Conservation (phyloP, 1,140 invertebrate genomes). For the Cepaea nemoralis region DNA sequence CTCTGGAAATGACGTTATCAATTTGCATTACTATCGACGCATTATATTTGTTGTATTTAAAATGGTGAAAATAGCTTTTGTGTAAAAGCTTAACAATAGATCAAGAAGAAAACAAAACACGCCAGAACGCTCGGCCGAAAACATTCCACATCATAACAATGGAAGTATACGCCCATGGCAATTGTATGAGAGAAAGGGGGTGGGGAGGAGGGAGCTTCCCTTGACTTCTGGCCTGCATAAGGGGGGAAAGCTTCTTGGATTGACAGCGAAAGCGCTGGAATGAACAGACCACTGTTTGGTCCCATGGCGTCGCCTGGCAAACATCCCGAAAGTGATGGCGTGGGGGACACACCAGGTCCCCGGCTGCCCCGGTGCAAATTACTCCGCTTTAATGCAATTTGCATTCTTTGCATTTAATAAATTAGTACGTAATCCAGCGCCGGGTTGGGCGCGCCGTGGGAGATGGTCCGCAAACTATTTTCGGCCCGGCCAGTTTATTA, state of each 20-base stretch:
- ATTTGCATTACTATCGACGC: too few relatives aligned
- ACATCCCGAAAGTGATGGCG: constrained; percentile 17
- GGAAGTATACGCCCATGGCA: background rate
- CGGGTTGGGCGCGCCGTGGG: constrained; percentile 33
- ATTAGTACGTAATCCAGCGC: constrained; percentile 52
- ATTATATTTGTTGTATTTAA: too few relatives aligned
- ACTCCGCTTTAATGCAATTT: constrained; percentile 55
- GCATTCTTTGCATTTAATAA: constrained; percentile 58
- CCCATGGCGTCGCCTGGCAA: background rate
- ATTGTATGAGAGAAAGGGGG: too few relatives aligned
- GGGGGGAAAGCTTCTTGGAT: background rate
- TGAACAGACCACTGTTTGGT: constrained; percentile 36
- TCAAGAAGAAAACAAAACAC: too few relatives aligned
- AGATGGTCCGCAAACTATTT: constrained; percentile 38
- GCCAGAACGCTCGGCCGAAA: too few relatives aligned
- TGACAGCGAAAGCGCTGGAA: background rate
- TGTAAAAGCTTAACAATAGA: too few relatives aligned
- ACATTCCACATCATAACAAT: too few relatives aligned
- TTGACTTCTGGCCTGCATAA: background rate
- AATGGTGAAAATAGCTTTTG: too few relatives aligned
- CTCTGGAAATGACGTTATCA: too few relatives aligned
- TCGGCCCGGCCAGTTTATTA: constrained; percentile 41
- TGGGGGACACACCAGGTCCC: background rate
- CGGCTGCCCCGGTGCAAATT: constrained; percentile 47
- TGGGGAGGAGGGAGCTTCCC: too few relatives aligned